phyloP scores from a whole-genome alignment of 1,140 invertebrate genomes.

The Cydia splendana region DNA sequence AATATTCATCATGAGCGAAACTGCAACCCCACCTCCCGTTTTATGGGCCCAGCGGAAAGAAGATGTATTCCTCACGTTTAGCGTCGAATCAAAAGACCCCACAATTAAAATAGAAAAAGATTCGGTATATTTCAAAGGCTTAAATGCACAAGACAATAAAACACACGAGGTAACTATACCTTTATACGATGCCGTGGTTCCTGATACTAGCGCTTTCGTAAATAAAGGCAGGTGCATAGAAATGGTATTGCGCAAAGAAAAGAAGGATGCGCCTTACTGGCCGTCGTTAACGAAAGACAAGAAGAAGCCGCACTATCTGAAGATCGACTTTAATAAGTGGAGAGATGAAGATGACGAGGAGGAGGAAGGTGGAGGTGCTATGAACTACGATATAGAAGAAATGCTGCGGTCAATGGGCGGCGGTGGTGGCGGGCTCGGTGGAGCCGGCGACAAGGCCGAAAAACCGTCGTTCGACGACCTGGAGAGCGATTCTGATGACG shows the following conservation, averaged over 20 bases:
- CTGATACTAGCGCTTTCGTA: slow-evolving; percentile 86
- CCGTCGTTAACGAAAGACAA: slow-evolving; percentile 92
- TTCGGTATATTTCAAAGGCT: slow-evolving; percentile 91
- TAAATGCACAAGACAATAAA: slow-evolving; percentile 91
- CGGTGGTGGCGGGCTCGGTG: slow-evolving; percentile 42
- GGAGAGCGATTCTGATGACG: slow-evolving; percentile 74
- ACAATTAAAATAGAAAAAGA: slow-evolving; percentile 86
- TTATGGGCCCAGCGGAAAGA: slow-evolving; percentile 95
- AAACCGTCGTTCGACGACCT: slow-evolving; percentile 73
- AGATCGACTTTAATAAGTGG: slow-evolving; percentile 98
- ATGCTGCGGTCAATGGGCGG: slow-evolving; percentile 68
- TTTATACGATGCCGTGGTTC: slow-evolving; percentile 89
- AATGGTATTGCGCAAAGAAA: slow-evolving; percentile 85
- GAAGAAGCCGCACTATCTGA: slow-evolving; percentile 96
- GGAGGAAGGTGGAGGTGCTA: slow-evolving; percentile 53
- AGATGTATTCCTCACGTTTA: slow-evolving; percentile 92
- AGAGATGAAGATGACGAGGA: slow-evolving; percentile 89
- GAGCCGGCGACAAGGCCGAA: slow-evolving; percentile 56
- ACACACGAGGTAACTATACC: slow-evolving; percentile 92
- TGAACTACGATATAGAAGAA: slow-evolving; percentile 56
- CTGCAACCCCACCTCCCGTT: slow-evolving; percentile 87
- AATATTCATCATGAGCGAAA: slow-evolving; percentile 61
- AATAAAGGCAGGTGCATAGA: slow-evolving; percentile 89
- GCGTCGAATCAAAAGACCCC: slow-evolving; percentile 93
- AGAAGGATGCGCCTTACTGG: slow-evolving; percentile 89